Evolutionary conservation across 2,888 invertebrate species (phyloP), one percentile per base, ranked within the genome.

Genomic region (Aquatica leii): DNA sequence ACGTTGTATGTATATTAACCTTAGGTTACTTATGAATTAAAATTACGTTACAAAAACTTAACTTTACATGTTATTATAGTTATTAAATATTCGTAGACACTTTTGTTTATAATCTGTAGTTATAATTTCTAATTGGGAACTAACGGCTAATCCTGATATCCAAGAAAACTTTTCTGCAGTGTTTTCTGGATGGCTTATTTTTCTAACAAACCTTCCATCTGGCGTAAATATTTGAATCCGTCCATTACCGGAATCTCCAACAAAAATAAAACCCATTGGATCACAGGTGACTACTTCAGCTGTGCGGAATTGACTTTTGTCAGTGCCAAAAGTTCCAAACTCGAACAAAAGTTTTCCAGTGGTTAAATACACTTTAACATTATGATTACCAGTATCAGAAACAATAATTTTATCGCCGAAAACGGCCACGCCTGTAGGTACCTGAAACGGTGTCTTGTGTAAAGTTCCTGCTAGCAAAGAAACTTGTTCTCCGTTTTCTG

Each of bases 171-270:
- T 84, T 24, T 0, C 86, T 34, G 64, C 37, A 6, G 54, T 59
- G 83, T 0, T 82, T 78, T 51, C 82, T 82, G 0, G 76, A 0
- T 84, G 83, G 0, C 91, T 91, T 73, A 92, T 88, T 15, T 87
- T 86, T 67, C 88, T 84, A 2, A 90, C 86, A 59, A 90, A 84
- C 58, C 86, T 85, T 2, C 93, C 92, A 60, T 88, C 87, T 0
- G 87, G 87, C 62, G 88, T 86, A 76, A 92, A 93, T 6, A 93
- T 86, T 78, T 93, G 92, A 0, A 92, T 84, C 3, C 93, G 83
- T 37, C 88, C 88, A 76, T 93, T 93, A 0, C 92, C 93, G 0
- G 90, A 89, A 76, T 93, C 93, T 0, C 92, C 93, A 0, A 93
- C 91, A 0, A 92, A 81, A 37, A 93, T 89, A 76, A 90, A 90